phyloP scores from a whole-genome alignment of 64 coral and sea anemone genomes.

The Exaiptasia diaphana region DNA sequence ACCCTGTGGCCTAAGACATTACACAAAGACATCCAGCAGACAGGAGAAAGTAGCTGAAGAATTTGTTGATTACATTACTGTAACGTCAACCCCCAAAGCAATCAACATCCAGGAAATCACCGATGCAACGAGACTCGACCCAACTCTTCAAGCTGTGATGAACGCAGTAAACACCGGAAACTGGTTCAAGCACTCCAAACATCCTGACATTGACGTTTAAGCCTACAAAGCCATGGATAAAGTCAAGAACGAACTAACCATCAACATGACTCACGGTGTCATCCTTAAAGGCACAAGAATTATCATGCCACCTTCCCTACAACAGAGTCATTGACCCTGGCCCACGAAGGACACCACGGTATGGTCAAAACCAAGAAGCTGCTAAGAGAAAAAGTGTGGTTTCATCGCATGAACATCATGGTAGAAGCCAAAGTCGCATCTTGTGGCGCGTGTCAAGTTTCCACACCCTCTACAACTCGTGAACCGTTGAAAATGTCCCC shows the following conservation, averaged over 20 bases:
- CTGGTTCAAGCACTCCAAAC: slow-evolving; percentile 44
- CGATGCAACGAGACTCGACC: slow-evolving; percentile 3
- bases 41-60: slow-evolving; percentile 43
- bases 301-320: neutral
- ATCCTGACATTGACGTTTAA: slow-evolving; percentile 1
- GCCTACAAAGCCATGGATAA: slow-evolving; percentile 16
- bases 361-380: neutral
- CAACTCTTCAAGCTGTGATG: slow-evolving; percentile 51
- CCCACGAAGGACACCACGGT: neutral
- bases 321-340: neutral
- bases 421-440: neutral
- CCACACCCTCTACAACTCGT: neutral
- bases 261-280: neutral
- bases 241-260: neutral
- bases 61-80: slow-evolving; percentile 39
- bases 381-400: slow-evolving; percentile 28
- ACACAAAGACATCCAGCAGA: slow-evolving; percentile 2
- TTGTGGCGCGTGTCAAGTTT: neutral
- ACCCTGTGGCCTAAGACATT: slow-evolving; percentile 17
- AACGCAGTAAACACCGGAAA: slow-evolving; percentile 29
- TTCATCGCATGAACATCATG: neutral
- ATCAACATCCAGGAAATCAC: slow-evolving; percentile 36
- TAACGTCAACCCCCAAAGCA: slow-evolving; percentile 16
- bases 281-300: neutral
- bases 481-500: slow-evolving; percentile 15